A percentile compares a stretch with the other conserved stretches of the same genome.
These are phyloP conservation scores for Meloidogyne floridensis DNA, from an alignment of 1,140 invertebrate genomes.

Conservation along the genomic window DNA sequence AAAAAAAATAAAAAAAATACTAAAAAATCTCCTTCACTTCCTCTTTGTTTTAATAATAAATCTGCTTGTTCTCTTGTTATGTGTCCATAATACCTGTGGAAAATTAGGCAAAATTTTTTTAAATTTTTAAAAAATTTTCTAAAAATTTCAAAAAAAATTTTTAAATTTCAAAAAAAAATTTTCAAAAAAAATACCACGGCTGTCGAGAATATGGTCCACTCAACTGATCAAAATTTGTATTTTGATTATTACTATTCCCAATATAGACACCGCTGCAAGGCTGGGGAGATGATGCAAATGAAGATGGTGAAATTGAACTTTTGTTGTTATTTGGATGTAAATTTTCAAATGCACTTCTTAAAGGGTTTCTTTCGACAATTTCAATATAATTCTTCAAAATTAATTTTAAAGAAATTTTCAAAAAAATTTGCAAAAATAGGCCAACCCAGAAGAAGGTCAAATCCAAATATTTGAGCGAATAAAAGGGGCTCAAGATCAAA, in stretches of 20 bases:
- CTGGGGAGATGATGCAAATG: conserved; percentile 18
- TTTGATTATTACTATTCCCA: background rate
- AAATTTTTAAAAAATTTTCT: too few species aligned
- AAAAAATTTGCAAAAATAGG: background rate
- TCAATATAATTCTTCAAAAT: conserved; percentile 20
- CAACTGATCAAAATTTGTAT: conserved; percentile 64
- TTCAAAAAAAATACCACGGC: conserved; percentile 78
- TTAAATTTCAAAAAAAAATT: background rate
- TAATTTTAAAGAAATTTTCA: background rate
- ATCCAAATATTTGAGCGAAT: too few species aligned
- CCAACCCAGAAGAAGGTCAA: too few species aligned
- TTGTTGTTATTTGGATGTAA: background rate
- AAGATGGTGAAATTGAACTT: conserved; percentile 12
- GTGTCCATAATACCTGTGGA: conserved; percentile 74
- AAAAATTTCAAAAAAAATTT: background rate
- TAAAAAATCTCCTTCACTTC: conserved; percentile 94
- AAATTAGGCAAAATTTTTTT: background rate
- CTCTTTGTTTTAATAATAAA: conserved; percentile 85
- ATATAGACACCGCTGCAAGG: conserved; percentile 13
- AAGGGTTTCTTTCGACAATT: conserved; percentile 13
- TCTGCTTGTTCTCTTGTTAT: conserved; percentile 93
- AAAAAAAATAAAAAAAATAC: conserved; percentile 95
- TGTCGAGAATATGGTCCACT: conserved; percentile 76
- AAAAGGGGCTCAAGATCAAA: too few species aligned
- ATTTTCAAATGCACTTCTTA: conserved; percentile 18